Evolutionary conservation across 2,797 vertebrate species (phyloP), one percentile per base, ranked within the genome.

Genomic region (Thripadectes ignobilis): DNA sequence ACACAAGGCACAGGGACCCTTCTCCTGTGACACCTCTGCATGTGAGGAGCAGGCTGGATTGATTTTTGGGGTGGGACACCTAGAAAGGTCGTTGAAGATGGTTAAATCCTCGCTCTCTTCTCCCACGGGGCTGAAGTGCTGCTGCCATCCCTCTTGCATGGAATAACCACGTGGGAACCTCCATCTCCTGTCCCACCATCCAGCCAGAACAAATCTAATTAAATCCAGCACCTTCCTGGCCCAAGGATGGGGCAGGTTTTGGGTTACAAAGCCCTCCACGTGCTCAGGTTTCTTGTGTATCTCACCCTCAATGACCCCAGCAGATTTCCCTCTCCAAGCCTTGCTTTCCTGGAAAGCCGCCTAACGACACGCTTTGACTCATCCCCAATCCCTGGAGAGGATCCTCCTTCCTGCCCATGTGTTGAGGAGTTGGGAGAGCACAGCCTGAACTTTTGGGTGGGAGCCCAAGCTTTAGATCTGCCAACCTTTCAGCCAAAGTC

Each of bases 31-130:
- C 8, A 3, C 41, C 49, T 27, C 30, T 8, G 59, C 43, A 1
- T 2, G 15, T 45, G 5, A 30, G 38, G 13, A 69, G 18, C 11
- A 29, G 61, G 21, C 49, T 18, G 85, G 1, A 23, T 7, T 6
- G 17, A 0, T 5, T 58, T 38, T 26, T 41, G 39, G 1, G 2
- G 43, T 14, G 57, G 20, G 24, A 29, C 48, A 20, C 26, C 1
- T 1, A 20, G 27, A 1, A 0, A 0, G 1, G 51, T 7, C 55
- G 34, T n/a, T 3, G 38, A 11, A 48, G 68, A 2, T 0, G 1
- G 34, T 55, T 2, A 3, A 41, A 52, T 24, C 67, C 4, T 2
- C 26, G 10, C 6, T 34, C 58, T 54, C 54, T 12, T 13, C 77
- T 45, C 27, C 55, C 36, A 9, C 1, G 0, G 10, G 10, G 36